phyloP scores from a whole-genome alignment of 2,888 invertebrate genomes.

The Metopia argyrocephala region DNA sequence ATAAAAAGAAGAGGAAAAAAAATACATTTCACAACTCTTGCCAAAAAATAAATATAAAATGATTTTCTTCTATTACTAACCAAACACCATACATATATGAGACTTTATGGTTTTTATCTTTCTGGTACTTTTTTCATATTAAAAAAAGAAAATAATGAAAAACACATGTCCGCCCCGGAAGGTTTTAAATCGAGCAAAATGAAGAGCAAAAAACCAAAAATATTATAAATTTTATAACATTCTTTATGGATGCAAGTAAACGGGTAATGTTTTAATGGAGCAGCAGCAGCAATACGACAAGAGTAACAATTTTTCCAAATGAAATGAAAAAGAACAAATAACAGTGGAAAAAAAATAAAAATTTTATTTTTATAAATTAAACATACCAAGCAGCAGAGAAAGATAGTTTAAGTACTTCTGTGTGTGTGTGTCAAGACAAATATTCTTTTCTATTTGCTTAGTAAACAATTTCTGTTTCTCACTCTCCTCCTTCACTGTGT shows the following conservation, averaged over 20 bases:
- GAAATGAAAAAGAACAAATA: not conserved
- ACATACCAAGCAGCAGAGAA: not conserved
- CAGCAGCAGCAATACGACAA: not conserved
- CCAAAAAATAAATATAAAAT: not conserved
- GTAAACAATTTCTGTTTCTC: not conserved
- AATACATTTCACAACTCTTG: not conserved
- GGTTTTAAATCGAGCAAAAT: slow-evolving; percentile 71
- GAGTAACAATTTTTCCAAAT: not conserved
- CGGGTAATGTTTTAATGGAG: slow-evolving; percentile 50
- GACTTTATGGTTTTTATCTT: slow-evolving; percentile 53
- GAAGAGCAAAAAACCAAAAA: not conserved
- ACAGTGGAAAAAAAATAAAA: slow-evolving; percentile 19
- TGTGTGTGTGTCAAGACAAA: slow-evolving; percentile 49
- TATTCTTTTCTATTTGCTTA: slow-evolving; percentile 28
- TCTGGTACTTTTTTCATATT: slow-evolving; percentile 54
- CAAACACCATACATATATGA: not conserved
- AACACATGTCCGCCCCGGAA: slow-evolving; percentile 67
- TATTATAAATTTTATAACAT: slow-evolving; percentile 23
- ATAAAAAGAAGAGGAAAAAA: too few species aligned
- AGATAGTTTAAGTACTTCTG: slow-evolving; percentile 27
- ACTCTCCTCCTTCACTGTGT: not conserved
- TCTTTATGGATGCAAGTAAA: slow-evolving; percentile 55
- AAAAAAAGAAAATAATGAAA: too few species aligned
- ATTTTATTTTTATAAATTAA: not conserved
- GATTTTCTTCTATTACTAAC: not conserved